Percentiles rank a stretch among this genome's conserved stretches.
Conservation (phyloP, 2,888 invertebrate genomes). For the Cryptus armator region DNA sequence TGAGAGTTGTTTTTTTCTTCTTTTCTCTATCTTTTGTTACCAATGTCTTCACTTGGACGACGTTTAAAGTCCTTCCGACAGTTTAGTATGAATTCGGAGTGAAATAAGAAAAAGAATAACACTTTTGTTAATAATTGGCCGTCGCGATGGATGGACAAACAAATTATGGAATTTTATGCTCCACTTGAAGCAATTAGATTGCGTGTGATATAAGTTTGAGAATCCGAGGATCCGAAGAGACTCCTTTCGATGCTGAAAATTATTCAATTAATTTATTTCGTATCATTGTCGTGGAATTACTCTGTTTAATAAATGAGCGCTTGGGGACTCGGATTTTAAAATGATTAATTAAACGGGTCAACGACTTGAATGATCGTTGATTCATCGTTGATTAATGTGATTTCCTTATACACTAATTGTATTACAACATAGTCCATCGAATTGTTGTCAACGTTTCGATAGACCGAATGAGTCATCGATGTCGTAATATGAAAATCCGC, state of each 20-base stretch:
- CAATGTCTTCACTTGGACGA: not conserved
- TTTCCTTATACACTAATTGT: not conserved
- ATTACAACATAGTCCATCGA: not conserved
- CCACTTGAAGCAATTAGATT: not conserved
- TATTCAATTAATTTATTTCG: not conserved
- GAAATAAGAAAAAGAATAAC: not conserved
- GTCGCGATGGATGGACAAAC: not conserved
- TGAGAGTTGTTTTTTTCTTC: constrained; percentile 19
- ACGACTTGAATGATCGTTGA: not conserved
- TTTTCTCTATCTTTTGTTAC: not conserved
- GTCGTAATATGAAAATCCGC: not conserved
- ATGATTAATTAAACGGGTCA: constrained; percentile 3
- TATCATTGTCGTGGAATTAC: not conserved
- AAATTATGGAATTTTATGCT: not conserved
- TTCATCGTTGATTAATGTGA: not conserved
- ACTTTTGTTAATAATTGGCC: not conserved
- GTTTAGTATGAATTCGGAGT: not conserved
- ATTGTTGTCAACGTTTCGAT: not conserved
- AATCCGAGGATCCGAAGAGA: not conserved
- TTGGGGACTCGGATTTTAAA: not conserved
- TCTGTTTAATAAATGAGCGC: not conserved
- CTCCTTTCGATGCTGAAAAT: not conserved
- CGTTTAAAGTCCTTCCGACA: not conserved
- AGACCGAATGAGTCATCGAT: not conserved
- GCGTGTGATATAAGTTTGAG: not conserved